Base-by-base conservation (phyloP, 1,140 invertebrate genomes). In the Drosophila gunungcola region DNA sequence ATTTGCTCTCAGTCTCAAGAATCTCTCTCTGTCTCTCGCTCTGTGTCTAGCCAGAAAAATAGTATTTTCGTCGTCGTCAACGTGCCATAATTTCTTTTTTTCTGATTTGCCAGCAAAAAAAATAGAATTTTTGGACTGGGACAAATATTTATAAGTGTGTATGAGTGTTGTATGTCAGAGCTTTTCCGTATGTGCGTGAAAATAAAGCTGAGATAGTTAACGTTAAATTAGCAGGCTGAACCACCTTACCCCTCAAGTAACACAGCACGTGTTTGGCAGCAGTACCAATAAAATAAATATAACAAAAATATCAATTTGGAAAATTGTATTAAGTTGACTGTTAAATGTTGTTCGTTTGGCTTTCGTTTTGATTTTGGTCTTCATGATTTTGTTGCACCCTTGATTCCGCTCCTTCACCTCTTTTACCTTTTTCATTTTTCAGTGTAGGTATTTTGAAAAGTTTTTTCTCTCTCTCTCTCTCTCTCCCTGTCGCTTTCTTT, bases 391-490 rank as follows among this genome's bases (percentile, higher is more conserved):
- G 27, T 46, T 57, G 36, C 27, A 69, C 69, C 67, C 64, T 70
- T 70, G 51, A 57, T 42, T 57, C n/a, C 1, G 34, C 25, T 41
- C 27, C 46, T 54, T 12, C 7, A 21, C 7, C 48, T 12, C 39
- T 60, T 46, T 58, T 54, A 48, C 51, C 73, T 61, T 79, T 39
- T 67, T 80, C 61, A 61, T 60, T 76, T 70, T 55, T 21, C 60
- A 73, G 78, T 80, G 73, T 69, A 89, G 84, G 69, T 78, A 81
- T 84, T 86, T 83, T 76, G 61, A 88, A 86, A 75, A 63, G 43
- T 74, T 61, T 55, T 67, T 4, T 27, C 21, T 9, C 42, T 41
- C 4, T 41, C 12, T 41, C 36, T 13, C 16, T 16, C 16, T 10
- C 1, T 21, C 49, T 64, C 27, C 12, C 39, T 32, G 5, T 32